These are phyloP conservation scores for Brachyalestes nurse DNA, from an alignment of 2,797 vertebrate genomes.

Conservation along the genomic window DNA sequence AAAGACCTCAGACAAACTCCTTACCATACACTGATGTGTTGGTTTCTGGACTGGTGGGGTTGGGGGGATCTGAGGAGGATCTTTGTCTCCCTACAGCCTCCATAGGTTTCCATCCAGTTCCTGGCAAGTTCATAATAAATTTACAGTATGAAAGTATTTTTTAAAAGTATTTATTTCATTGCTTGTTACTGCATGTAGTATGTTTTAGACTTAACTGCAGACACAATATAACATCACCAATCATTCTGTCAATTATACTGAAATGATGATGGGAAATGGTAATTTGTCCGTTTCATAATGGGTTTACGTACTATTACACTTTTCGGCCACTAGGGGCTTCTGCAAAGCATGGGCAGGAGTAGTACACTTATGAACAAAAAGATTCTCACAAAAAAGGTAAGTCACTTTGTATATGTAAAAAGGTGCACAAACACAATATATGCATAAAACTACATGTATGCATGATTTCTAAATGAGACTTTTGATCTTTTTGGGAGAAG, in stretches of 20 bases:
- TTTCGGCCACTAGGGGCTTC: background rate
- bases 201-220: too few species aligned
- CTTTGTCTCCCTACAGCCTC: slow-evolving; percentile 87
- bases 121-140: slow-evolving; percentile 47
- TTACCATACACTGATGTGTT: slow-evolving; percentile 87
- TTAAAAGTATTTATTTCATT: too few species aligned
- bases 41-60: slow-evolving; percentile 84
- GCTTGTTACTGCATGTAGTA: too few species aligned
- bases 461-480: too few species aligned
- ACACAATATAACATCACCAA: background rate
- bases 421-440: background rate
- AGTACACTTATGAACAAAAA: background rate
- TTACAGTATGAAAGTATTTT: background rate
- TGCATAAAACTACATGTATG: background rate
- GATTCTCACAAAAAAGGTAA: background rate
- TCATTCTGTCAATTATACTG: background rate
- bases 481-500: too few species aligned
- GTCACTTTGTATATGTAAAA: background rate
- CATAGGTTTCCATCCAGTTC: slow-evolving; percentile 79
- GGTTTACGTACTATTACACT: background rate
- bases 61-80: slow-evolving; percentile 92
- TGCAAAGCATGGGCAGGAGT: background rate
- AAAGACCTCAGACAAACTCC: slow-evolving; percentile 54
- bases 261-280: background rate
- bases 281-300: background rate